These are phyloP conservation scores for Remorina albescens DNA, from an alignment of 2,797 vertebrate species.

Conservation along the genomic window DNA sequence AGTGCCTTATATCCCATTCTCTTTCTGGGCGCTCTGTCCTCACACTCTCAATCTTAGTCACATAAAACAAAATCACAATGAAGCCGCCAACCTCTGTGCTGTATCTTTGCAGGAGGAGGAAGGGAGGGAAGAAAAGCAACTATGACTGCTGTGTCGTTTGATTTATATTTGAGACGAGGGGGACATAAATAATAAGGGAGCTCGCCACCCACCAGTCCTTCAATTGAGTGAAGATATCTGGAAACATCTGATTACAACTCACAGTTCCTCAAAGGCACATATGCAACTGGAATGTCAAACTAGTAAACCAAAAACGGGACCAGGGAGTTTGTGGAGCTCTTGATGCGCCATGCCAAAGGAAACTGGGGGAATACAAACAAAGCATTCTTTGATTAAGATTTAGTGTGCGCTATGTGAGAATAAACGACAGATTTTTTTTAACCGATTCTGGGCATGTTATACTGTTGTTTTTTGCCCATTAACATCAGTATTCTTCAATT, in stretches of 20 bases:
- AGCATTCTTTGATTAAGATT: slow-evolving; percentile 43
- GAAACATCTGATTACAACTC: slow-evolving; percentile 76
- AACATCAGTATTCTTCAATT: not conserved
- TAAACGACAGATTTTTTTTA: slow-evolving; percentile 23
- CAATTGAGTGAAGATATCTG: slow-evolving; percentile 73
- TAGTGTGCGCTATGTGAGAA: slow-evolving; percentile 17
- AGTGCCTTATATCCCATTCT: slow-evolving; percentile 50
- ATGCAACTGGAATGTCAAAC: slow-evolving; percentile 71
- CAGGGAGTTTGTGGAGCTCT: slow-evolving; percentile 41
- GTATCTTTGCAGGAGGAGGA: slow-evolving; percentile 48
- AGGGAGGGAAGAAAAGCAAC: slow-evolving; percentile 54
- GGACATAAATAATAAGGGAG: slow-evolving; percentile 79
- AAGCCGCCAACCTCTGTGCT: slow-evolving; percentile 45
- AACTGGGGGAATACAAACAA: slow-evolving; percentile 35
- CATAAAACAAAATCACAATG: slow-evolving; percentile 74
- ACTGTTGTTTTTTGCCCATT: not conserved
- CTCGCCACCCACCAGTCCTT: slow-evolving; percentile 74
- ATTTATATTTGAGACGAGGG: slow-evolving; percentile 78
- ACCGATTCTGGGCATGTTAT: slow-evolving; percentile 6
- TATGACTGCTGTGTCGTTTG: slow-evolving; percentile 67
- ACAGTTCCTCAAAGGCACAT: slow-evolving; percentile 66
- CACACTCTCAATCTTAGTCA: slow-evolving; percentile 64
- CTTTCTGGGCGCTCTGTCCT: slow-evolving; percentile 54
- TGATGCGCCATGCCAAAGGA: slow-evolving; percentile 22
- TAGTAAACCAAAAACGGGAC: slow-evolving; percentile 27